Percentiles rank a stretch among this genome's conserved stretches.
Conservation (phyloP, 2,113 vertebrate genomes). For the Amphiprion ocellaris region DNA sequence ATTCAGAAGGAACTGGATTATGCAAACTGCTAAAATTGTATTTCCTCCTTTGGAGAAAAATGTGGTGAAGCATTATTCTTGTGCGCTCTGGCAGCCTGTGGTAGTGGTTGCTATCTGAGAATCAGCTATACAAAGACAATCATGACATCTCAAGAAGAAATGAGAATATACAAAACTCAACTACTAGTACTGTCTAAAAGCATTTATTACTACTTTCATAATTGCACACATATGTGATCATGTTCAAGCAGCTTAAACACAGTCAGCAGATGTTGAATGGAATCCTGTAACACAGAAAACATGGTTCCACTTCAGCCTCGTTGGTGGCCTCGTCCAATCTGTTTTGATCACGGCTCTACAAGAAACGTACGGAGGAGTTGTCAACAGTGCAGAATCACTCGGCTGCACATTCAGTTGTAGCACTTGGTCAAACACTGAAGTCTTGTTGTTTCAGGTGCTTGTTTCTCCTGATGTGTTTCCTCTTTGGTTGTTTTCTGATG, state of each 20-base stretch:
- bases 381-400: background rate
- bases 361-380: background rate
- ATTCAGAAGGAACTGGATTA: no score
- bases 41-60: no score
- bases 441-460: conserved; percentile 45
- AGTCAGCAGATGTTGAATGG: conserved; percentile 23
- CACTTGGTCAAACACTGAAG: background rate
- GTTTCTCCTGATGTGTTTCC: background rate
- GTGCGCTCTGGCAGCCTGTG: no score
- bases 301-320: conserved; percentile 28
- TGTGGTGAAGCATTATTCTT: no score
- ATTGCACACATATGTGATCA: no score
- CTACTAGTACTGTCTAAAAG: no score
- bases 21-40: no score
- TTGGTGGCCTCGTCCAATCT: conserved; percentile 36
- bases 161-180: no score
- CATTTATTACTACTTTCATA: no score
- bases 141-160: no score
- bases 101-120: no score
- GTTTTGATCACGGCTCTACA: conserved; percentile 32
- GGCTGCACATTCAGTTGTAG: background rate
- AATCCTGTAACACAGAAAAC: conserved; percentile 23
- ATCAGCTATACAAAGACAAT: no score
- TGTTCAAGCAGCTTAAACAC: background rate
- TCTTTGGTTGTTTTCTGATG: conserved; percentile 20